Percentiles rank a stretch among this genome's conserved stretches.
These are phyloP conservation scores for Syritta pipiens DNA, from an alignment of 2,888 invertebrate species.

Conservation along the genomic window DNA sequence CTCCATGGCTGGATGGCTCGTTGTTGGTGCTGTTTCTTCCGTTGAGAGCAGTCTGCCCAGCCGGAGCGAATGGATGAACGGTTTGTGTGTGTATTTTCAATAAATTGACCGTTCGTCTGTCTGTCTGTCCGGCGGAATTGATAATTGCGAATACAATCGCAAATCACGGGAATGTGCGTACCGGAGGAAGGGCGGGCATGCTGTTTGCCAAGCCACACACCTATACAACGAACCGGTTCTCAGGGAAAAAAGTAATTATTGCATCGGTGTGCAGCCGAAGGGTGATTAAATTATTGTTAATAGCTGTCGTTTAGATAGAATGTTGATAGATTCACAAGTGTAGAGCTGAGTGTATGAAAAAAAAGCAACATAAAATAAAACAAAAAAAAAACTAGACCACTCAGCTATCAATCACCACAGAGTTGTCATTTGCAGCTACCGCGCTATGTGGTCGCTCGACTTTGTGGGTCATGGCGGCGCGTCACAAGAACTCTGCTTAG, in stretches of 20 bases:
- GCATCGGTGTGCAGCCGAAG: constrained; percentile 13
- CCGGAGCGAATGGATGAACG: constrained; percentile 16
- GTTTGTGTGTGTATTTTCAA: constrained; percentile 56
- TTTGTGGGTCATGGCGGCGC: no score
- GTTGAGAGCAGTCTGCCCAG: no score
- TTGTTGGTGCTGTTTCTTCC: constrained; percentile 16
- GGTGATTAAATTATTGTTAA: constrained; percentile 14
- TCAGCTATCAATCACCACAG: constrained; percentile 2
- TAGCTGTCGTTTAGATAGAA: not conserved
- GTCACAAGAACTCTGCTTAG: no score
- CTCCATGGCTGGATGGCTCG: not conserved
- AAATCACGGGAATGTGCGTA: constrained; percentile 40
- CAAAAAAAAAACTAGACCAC: not conserved
- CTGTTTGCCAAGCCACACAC: constrained; percentile 7
- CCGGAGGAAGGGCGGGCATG: constrained; percentile 7
- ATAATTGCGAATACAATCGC: constrained; percentile 56
- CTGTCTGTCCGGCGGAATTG: constrained; percentile 44
- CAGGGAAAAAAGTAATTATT: constrained; percentile 24
- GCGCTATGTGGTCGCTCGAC: no score
- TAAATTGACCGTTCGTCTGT: constrained; percentile 57
- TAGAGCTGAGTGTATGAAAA: not conserved
- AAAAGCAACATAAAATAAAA: no score
- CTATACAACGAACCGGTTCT: constrained; percentile 27
- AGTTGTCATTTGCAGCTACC: not conserved
- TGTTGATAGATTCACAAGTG: not conserved